These are phyloP conservation scores for Apodemus sylvaticus DNA, from an alignment of 2,113 vertebrate species.

Conservation along the genomic window DNA sequence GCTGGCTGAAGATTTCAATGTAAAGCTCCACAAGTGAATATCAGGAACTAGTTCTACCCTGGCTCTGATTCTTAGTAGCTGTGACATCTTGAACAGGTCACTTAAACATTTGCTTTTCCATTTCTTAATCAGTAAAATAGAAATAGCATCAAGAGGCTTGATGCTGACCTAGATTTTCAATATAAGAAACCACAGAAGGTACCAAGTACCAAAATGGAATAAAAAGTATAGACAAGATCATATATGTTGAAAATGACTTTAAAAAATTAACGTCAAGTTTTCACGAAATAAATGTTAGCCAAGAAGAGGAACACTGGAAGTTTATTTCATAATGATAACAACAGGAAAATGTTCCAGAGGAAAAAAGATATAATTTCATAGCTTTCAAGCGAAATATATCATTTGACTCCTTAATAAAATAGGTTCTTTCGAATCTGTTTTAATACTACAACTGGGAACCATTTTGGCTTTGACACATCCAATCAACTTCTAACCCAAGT, in stretches of 20 bases:
- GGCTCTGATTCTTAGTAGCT: background rate
- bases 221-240: background rate
- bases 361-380: background rate
- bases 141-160: background rate
- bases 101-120: slow-evolving; percentile 46
- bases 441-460: background rate
- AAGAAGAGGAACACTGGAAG: background rate
- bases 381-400: background rate
- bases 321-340: background rate
- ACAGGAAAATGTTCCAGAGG: background rate
- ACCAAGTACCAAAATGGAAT: background rate
- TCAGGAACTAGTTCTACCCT: background rate
- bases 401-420: background rate
- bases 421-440: background rate
- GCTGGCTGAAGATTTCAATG: background rate
- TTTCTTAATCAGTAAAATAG: slow-evolving; percentile 58
- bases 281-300: background rate
- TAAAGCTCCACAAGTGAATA: background rate
- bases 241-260: slow-evolving; percentile 4
- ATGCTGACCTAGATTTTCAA: slow-evolving; percentile 18
- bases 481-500: background rate
- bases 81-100: slow-evolving; percentile 9
- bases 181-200: slow-evolving; percentile 7
- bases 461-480: background rate
- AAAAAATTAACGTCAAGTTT: background rate